These are phyloP conservation scores for Drosophila littoralis DNA, from an alignment of 1,140 invertebrate genomes.

Conservation along the genomic window DNA sequence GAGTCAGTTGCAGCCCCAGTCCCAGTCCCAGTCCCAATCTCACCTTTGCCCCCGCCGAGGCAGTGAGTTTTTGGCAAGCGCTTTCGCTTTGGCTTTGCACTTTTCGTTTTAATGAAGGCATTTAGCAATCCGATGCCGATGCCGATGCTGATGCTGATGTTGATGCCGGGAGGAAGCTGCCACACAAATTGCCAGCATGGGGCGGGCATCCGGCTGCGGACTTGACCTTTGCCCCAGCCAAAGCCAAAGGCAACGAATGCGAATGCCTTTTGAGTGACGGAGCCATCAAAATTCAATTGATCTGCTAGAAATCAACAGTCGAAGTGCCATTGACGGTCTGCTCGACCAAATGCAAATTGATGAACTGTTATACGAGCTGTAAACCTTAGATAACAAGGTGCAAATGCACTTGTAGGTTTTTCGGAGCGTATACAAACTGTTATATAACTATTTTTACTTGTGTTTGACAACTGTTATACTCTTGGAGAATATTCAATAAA, in stretches of 20 bases:
- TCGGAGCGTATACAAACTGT: background rate
- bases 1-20: background rate
- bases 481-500: too few species aligned
- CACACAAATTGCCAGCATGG: background rate
- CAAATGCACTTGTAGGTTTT: background rate
- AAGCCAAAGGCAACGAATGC: constrained; percentile 8
- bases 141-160: background rate
- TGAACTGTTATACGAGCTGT: constrained; percentile 7
- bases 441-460: too few species aligned
- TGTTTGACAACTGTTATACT: too few species aligned
- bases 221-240: constrained; percentile 35
- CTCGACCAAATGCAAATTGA: background rate
- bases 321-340: constrained; percentile 10
- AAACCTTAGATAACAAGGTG: background rate
- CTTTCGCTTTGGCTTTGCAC: constrained; percentile 24
- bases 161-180: background rate
- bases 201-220: constrained; percentile 1
- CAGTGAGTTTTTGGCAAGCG: constrained; percentile 25
- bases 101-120: constrained; percentile 55
- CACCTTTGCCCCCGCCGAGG: background rate
- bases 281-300: constrained; percentile 22
- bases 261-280: constrained; percentile 15
- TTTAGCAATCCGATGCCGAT: constrained; percentile 34
- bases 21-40: background rate
- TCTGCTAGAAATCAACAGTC: constrained; percentile 14